phyloP scores from a whole-genome alignment of 2,113 vertebrate genomes.

The Cyprinus carpio region DNA sequence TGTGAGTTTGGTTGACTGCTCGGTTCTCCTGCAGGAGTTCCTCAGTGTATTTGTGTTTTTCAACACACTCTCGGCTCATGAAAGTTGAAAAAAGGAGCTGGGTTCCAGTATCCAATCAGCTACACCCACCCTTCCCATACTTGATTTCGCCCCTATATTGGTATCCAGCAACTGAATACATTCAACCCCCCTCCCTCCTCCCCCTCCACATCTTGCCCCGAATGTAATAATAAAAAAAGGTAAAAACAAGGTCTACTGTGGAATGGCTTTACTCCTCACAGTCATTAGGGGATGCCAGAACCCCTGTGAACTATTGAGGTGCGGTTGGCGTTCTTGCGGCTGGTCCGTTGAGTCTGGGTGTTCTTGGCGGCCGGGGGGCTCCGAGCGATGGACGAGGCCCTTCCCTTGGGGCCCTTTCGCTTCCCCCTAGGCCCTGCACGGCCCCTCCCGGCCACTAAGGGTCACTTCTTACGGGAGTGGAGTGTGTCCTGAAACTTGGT shows the following conservation, averaged over 20 bases:
- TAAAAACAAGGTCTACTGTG: constrained; percentile 82
- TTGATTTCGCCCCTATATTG: constrained; percentile 29
- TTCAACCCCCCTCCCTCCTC: constrained; percentile 65
- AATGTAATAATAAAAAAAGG: constrained; percentile 65
- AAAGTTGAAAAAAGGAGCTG: constrained; percentile 35
- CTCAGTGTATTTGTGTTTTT: constrained; percentile 60
- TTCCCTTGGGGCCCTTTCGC: constrained; percentile 73
- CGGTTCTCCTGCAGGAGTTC: constrained; percentile 75
- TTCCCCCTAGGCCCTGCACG: constrained; percentile 73
- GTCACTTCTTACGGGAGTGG: constrained; percentile 96
- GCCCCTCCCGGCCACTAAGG: constrained; percentile 78
- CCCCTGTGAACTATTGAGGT: constrained; percentile 79
- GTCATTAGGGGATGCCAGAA: constrained; percentile 78
- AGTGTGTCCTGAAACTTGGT: constrained; percentile 99
- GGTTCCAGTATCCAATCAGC: constrained; percentile 59
- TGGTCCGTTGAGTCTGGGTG: constrained; percentile 69
- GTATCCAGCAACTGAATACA: constrained; percentile 57
- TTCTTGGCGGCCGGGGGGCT: constrained; percentile 77
- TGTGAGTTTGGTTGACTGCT: constrained; percentile 60
- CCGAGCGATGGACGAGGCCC: constrained; percentile 74
- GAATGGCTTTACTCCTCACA: constrained; percentile 86
- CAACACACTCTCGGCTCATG: constrained; percentile 46
- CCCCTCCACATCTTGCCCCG: constrained; percentile 61
- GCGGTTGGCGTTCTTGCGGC: constrained; percentile 78
- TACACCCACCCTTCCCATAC: constrained; percentile 65